phyloP scores from a whole-genome alignment of 92 coral and sea anemone species.

The Paragorgia papillata region DNA sequence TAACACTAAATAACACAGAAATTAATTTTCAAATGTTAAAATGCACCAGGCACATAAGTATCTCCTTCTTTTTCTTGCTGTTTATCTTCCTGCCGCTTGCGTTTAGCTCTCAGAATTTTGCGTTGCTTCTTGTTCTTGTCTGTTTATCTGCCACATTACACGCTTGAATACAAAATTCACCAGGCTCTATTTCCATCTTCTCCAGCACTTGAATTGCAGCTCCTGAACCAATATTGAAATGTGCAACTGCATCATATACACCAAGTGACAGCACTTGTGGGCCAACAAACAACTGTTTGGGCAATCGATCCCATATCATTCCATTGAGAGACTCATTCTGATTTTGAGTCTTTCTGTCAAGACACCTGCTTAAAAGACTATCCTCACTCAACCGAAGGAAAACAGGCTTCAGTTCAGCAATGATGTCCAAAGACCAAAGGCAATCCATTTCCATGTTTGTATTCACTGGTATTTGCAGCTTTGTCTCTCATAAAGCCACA shows the following conservation, averaged over 20 bases:
- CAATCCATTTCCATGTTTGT: conserved; percentile 59
- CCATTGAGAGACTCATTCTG: no score
- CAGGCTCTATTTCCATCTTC: conserved; percentile 62
- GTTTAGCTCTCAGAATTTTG: no score
- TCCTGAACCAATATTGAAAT: conserved; percentile 63
- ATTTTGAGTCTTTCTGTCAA: conserved; percentile 63
- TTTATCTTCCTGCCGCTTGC: conserved; percentile 13
- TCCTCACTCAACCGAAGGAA: no score
- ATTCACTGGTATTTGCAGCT: conserved; percentile 9
- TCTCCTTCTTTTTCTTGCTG: conserved; percentile 21
- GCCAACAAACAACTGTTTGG: conserved; percentile 51
- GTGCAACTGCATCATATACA: conserved; percentile 61
- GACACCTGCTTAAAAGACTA: conserved; percentile 47
- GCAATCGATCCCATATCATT: conserved; percentile 62
- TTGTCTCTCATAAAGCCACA: no score
- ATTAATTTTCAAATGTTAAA: conserved; percentile 11
- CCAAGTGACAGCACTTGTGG: conserved; percentile 45
- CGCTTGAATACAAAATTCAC: conserved; percentile 33
- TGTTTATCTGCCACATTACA: conserved; percentile 6
- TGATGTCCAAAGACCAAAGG: conserved; percentile 43
- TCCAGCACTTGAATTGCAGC: no score
- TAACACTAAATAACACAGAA: no score
- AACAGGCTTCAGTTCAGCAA: conserved; percentile 44
- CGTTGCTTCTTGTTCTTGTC: no score
- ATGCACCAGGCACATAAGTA: conserved; percentile 30